These are phyloP conservation scores for Pachyrhynchus sulphureomaculatus DNA, from an alignment of 1,140 invertebrate genomes.

Conservation along the genomic window DNA sequence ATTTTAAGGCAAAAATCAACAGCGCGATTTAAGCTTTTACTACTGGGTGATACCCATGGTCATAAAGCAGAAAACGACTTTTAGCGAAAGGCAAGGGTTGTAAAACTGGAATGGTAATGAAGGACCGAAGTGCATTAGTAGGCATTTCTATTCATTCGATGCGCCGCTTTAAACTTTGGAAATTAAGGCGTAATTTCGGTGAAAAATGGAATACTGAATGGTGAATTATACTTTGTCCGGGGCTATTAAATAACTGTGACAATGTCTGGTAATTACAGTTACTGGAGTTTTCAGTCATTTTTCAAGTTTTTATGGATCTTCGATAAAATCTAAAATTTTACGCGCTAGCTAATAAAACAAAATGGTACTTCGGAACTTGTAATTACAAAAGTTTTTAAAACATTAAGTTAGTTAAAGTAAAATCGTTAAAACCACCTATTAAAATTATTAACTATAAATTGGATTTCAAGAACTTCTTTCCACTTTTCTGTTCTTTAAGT, in stretches of 20 bases:
- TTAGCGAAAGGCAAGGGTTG: slow-evolving; percentile 30
- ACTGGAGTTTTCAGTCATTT: background rate
- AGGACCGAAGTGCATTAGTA: slow-evolving; percentile 26
- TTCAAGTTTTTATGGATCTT: no score
- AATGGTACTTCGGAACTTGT: no score
- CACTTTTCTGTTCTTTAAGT: no score
- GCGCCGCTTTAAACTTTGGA: slow-evolving; percentile 28
- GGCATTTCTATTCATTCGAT: slow-evolving; percentile 31
- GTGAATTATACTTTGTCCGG: slow-evolving; percentile 14
- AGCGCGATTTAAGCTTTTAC: slow-evolving; percentile 21
- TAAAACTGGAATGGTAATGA: slow-evolving; percentile 30
- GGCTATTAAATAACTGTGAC: slow-evolving; percentile 12
- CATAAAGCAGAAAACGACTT: slow-evolving; percentile 33
- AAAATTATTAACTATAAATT: no score
- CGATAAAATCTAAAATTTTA: no score
- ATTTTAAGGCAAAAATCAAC: slow-evolving; percentile 27
- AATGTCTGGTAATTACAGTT: slow-evolving; percentile 14
- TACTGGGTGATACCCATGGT: slow-evolving; percentile 9
- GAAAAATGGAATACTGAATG: slow-evolving; percentile 30
- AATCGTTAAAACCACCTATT: no score
- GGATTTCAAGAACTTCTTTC: no score
- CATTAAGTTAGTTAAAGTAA: no score
- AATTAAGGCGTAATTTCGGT: slow-evolving; percentile 19
- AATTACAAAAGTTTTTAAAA: no score
- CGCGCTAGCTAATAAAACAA: no score